Base-by-base conservation (phyloP, 2,888 invertebrate genomes). In the Himalopsyche tibetana region DNA sequence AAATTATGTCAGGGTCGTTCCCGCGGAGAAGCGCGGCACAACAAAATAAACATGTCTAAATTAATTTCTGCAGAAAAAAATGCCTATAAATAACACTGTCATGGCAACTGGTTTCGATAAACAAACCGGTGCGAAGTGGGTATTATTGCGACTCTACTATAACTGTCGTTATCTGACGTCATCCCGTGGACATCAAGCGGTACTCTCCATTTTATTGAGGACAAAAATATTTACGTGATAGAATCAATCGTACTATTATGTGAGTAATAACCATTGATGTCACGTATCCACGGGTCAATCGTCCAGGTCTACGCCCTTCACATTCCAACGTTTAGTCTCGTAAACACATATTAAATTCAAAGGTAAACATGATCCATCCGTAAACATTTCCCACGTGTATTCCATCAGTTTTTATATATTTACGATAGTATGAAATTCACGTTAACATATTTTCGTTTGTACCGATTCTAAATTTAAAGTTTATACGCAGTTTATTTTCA, bases 161-260 rank as follows among this genome's bases (percentile, higher is more conserved):
- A 8, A 69, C 69, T 74, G 2, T 12, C 19, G 28, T 63, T 28
- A 19, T 19, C 63, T 74, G 74, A 74, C 74, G 74, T 74, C 74
- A 74, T 51, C 4, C 51, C 12, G 15, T 51, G 15, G 51, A 15
- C 15, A 51, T 51, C 12, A 51, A 8, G 15, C 6, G 51, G 4
- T 4, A 38, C 15, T 15, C 15, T 74, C 38, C 74, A 36, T 36
- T 38, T 51, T 69, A 79, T 85, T 85, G 85, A 81, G 85, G 82
- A 51, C 85, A 82, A 74, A 82, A 82, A 79, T 85, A 82, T 84
- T 84, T 84, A 84, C 74, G 82, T 38, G 85, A 85, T 82, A 80
- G 79, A 82, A 82, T 82, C 85, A 84, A 84, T 84, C 45, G 51
- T 40, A 38, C 6, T n/a, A n/a, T 5, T 36, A 38, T 36, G 38